Percentiles rank a stretch among this genome's conserved stretches.
Conservation (phyloP, 1,140 invertebrate genomes). For the Drosophila quadrilineata region DNA sequence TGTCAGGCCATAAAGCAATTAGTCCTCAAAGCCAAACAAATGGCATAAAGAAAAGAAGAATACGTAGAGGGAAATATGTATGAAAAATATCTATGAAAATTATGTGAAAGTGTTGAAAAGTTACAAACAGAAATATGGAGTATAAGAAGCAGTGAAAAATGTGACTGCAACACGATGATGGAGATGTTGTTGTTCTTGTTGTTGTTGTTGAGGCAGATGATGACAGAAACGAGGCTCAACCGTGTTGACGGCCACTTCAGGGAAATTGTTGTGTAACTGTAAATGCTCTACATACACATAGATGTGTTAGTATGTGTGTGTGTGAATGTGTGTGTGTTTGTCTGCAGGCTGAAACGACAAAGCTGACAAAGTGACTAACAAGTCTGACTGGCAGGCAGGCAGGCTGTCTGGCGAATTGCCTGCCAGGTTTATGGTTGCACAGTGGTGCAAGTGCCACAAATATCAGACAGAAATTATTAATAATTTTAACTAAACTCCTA, state of each 20-base stretch:
- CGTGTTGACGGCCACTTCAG: slow-evolving; percentile 58
- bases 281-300: slow-evolving; percentile 12
- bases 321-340: slow-evolving; percentile 33
- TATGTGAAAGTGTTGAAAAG: slow-evolving; percentile 54
- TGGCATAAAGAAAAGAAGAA: background rate
- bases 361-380: slow-evolving; percentile 72
- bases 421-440: slow-evolving; percentile 22
- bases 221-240: slow-evolving; percentile 29
- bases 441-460: background rate
- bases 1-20: background rate
- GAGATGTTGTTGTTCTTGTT: no score
- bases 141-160: slow-evolving; percentile 29
- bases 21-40: background rate
- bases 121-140: no score
- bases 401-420: slow-evolving; percentile 12
- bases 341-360: slow-evolving; percentile 50
- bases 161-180: no score
- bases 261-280: slow-evolving; percentile 51
- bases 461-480: background rate
- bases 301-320: slow-evolving; percentile 6
- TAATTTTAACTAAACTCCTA: no score
- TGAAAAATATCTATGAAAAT: slow-evolving; percentile 47
- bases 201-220: slow-evolving; percentile 32
- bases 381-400: slow-evolving; percentile 53
- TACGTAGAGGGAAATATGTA: background rate